Evolutionary conservation across 2,888 invertebrate species (phyloP).

Genomic region (Drosophila merina): DNA sequence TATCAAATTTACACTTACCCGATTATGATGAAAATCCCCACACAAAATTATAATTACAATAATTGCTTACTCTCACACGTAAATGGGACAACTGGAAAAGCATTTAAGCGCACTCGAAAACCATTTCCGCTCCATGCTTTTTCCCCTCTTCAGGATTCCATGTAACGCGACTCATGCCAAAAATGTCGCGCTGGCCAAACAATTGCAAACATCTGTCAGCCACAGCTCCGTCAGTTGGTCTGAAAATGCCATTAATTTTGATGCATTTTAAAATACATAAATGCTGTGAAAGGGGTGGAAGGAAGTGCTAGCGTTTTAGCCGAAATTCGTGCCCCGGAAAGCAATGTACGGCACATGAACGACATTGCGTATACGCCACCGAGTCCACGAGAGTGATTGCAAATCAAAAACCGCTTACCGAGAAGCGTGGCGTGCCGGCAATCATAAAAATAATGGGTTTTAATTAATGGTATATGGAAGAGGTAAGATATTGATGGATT

Average conservation of each 20-base stretch:
- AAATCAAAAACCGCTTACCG: constrained; percentile 7
- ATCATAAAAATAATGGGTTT: neutral
- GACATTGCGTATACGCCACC: constrained; percentile 42
- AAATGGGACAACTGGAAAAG: constrained; percentile 31
- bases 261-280: constrained; percentile 17
- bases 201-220: constrained; percentile 32
- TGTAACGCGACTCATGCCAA: constrained; percentile 7
- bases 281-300: neutral
- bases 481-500: neutral
- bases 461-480: neutral
- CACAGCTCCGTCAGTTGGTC: neutral
- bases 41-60: constrained; percentile 29
- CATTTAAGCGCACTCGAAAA: constrained; percentile 58
- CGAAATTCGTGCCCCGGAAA: constrained; percentile 13
- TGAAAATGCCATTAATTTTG: constrained; percentile 34
- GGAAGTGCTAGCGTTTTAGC: constrained; percentile 3
- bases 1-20: constrained; percentile 1
- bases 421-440: neutral
- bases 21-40: neutral
- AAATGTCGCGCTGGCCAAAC: constrained; percentile 27
- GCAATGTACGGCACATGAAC: constrained; percentile 34
- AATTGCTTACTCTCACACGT: constrained; percentile 25
- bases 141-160: constrained; percentile 9
- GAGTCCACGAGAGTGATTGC: constrained; percentile 2
- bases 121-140: constrained; percentile 55